phyloP scores from a whole-genome alignment of 2,113 vertebrate species.

The Hoplias malabaricus region DNA sequence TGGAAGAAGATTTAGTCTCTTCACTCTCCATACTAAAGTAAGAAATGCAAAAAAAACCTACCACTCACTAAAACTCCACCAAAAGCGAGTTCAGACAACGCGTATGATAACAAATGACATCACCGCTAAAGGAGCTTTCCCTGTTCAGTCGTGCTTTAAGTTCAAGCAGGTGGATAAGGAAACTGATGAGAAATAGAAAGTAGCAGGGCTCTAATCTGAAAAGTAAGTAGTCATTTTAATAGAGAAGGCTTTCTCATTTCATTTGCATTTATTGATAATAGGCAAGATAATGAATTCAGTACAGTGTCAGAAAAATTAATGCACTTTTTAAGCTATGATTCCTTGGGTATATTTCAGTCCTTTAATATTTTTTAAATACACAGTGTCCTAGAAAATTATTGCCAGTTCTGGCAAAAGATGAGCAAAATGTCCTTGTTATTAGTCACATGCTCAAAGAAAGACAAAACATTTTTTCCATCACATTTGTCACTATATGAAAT shows the following conservation, averaged over 20 bases:
- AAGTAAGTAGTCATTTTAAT: neutral
- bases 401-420: neutral
- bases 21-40: constrained; percentile 55
- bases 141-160: constrained; percentile 4
- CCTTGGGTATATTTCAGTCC: neutral
- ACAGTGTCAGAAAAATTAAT: neutral
- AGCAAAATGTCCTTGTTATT: no score
- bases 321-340: neutral
- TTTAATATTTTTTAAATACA: neutral
- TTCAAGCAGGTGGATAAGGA: neutral
- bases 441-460: no score
- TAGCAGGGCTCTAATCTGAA: constrained; percentile 5
- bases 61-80: constrained; percentile 57
- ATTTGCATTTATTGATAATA: constrained; percentile 27
- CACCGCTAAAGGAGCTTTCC: constrained; percentile 2
- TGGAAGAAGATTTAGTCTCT: constrained; percentile 18
- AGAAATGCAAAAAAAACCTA: constrained; percentile 51
- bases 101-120: constrained; percentile 33
- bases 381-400: neutral
- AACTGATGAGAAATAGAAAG: neutral
- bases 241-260: neutral
- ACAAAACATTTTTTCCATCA: no score
- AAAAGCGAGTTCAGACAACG: constrained; percentile 57
- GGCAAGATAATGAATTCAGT: constrained; percentile 3
- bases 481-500: no score